Base-by-base conservation (phyloP, 2,888 invertebrate species). In the Melanostoma scalare region DNA sequence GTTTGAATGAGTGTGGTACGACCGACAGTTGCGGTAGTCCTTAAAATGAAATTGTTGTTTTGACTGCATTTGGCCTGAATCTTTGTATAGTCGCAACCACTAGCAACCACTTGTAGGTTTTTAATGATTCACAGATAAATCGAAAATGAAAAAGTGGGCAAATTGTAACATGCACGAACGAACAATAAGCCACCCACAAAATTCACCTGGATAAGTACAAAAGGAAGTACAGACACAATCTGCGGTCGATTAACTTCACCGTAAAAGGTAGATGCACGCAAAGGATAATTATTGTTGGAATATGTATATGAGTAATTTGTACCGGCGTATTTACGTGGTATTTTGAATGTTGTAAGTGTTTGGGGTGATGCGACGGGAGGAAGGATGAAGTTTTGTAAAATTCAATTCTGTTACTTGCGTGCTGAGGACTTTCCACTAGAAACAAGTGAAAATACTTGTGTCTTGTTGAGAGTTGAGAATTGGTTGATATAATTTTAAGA, bases 181-280 rank as follows among this genome's bases (percentile, higher is more conserved):
- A 6, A 3, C 0, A 30, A 4, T 10, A 3, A 10, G 44, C 10
- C 4, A 10, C 10, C 3, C 6, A 46, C 6, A 10, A 20, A 20
- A 20, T 20, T 20, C 53, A 36, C 3, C 3, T 46, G 53, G 20
- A 52, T 68, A 58, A 60, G 40, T 60, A 60, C 40, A 30, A 44
- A 36, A 4, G 42, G 31, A 52, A 30, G 4, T 10, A 8, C 0
- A 20, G 20, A 20, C 20, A 20, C 20, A 20, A 20, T 20, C 20
- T 52, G 58, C 33, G 77, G 77, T 65, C 65, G 63, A 71, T 60
- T 65, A 67, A 60, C 31, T 56, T 30, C 4, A 33, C 31, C 10
- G 4, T 35, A 35, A 61, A 30, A 48, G 46, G 20, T 65, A 38
- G 65, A n/a, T 61, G 74, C 79, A 79, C 74, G 79, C 79, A 74